Conservation (phyloP, 2,797 vertebrate species). For the Neomorphus geoffroyi region DNA sequence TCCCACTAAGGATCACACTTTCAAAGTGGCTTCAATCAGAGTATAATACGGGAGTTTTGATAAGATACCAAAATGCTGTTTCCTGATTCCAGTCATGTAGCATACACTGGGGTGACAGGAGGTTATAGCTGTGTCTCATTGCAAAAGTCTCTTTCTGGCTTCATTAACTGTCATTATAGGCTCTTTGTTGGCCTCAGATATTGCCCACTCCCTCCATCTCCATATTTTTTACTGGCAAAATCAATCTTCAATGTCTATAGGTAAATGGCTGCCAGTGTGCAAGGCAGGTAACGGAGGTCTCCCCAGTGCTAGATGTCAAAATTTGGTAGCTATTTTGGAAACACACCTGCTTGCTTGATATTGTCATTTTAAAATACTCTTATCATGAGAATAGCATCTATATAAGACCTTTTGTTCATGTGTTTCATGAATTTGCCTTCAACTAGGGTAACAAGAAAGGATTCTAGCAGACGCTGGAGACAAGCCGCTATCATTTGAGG, state of each 20-base stretch:
- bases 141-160: not conserved
- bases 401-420: not conserved
- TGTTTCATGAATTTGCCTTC: not conserved
- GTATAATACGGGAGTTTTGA: not conserved
- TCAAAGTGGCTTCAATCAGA: constrained; percentile 16
- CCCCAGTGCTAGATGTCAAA: not conserved
- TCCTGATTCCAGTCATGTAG: not conserved
- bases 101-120: not conserved
- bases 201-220: not conserved
- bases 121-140: not conserved
- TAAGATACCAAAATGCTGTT: not conserved
- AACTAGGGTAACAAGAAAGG: not conserved
- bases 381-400: not conserved
- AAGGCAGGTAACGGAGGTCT: not conserved
- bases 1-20: not conserved
- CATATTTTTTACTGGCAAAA: not conserved
- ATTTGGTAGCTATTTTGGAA: not conserved
- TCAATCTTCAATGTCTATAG: not conserved
- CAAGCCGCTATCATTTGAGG: not conserved
- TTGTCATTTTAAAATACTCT: not conserved
- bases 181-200: not conserved
- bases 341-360: not conserved
- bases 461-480: not conserved
- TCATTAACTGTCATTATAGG: constrained; percentile 11
- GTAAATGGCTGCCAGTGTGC: not conserved